Conservation (phyloP, 2,113 vertebrate genomes). For the Mugil cephalus region DNA sequence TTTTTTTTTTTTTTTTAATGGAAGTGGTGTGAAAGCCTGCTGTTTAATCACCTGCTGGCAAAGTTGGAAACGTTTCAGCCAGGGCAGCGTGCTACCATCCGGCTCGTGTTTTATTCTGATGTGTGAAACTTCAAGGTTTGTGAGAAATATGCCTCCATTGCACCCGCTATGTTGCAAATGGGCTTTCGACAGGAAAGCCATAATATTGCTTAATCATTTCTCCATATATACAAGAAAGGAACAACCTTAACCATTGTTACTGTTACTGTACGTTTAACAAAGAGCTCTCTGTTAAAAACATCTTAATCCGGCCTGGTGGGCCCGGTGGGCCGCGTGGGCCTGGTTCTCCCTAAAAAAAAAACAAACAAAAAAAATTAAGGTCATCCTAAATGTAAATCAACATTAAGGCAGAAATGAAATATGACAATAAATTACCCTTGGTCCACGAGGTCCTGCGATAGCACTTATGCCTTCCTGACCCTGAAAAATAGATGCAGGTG, state of each 20-base stretch:
- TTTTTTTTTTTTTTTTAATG: too few species aligned
- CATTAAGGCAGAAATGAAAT: neutral
- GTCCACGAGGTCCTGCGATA: slow-evolving; percentile 62
- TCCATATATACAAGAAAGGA: neutral
- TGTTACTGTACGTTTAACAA: slow-evolving; percentile 52
- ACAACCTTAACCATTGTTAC: neutral
- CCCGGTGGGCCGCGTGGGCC: slow-evolving; percentile 90
- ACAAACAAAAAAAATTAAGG: slow-evolving; percentile 14
- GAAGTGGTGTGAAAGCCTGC: slow-evolving; percentile 4
- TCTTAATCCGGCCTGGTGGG: slow-evolving; percentile 84
- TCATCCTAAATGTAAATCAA: neutral
- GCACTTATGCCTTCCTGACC: slow-evolving; percentile 67
- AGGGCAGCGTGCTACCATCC: neutral
- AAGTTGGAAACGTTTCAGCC: slow-evolving; percentile 2
- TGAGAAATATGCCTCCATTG: neutral
- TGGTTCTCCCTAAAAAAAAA: slow-evolving; percentile 82
- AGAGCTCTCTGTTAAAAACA: slow-evolving; percentile 16
- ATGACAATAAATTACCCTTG: slow-evolving; percentile 48
- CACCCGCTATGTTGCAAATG: neutral
- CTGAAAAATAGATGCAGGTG: slow-evolving; percentile 48
- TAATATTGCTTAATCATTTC: neutral
- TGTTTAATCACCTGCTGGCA: slow-evolving; percentile 6
- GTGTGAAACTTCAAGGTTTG: slow-evolving; percentile 4
- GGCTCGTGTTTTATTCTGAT: neutral
- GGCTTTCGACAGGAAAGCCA: neutral